A percentile compares a stretch with the other conserved stretches of the same genome.
Conservation (phyloP, 1,140 invertebrate species). For the Lysiphlebus fabarum region DNA sequence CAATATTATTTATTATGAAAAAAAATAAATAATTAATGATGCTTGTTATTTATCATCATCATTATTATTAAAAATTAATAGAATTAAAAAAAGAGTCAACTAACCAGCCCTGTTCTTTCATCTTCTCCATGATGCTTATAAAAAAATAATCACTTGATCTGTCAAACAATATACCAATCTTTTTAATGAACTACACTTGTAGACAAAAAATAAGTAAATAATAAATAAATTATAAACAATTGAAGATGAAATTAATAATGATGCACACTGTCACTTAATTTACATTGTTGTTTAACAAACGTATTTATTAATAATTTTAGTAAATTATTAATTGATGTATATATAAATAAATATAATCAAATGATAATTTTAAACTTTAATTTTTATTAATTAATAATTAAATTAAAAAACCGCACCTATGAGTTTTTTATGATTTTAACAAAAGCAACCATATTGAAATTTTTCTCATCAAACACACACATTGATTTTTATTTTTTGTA, state of each 20-base stretch:
- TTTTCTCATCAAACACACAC: background rate
- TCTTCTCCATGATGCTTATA: conserved; percentile 42
- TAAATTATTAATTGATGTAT: background rate
- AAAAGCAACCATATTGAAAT: conserved; percentile 32
- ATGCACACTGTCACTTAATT: conserved; percentile 33
- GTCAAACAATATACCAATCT: background rate
- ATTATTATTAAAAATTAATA: background rate
- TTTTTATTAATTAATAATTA: conserved; percentile 17
- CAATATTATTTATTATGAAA: conserved; percentile 26
- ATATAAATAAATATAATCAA: background rate
- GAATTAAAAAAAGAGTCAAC: conserved; percentile 28
- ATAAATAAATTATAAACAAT: conserved; percentile 3
- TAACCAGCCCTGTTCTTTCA: conserved; percentile 62
- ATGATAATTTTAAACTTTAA: background rate
- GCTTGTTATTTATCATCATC: background rate
- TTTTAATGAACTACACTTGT: too few relatives aligned
- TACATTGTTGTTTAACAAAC: conserved; percentile 15
- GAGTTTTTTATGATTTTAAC: conserved; percentile 21
- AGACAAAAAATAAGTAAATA: background rate
- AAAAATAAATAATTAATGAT: conserved; percentile 1
- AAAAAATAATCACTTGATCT: background rate
- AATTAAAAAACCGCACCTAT: conserved; percentile 35
- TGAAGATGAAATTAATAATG: too few relatives aligned
- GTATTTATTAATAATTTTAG: conserved; percentile 3
- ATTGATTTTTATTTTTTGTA: too few relatives aligned